These are phyloP conservation scores for Brienomyrus longianalis DNA, from an alignment of 2,113 vertebrate species.

Conservation along the genomic window DNA sequence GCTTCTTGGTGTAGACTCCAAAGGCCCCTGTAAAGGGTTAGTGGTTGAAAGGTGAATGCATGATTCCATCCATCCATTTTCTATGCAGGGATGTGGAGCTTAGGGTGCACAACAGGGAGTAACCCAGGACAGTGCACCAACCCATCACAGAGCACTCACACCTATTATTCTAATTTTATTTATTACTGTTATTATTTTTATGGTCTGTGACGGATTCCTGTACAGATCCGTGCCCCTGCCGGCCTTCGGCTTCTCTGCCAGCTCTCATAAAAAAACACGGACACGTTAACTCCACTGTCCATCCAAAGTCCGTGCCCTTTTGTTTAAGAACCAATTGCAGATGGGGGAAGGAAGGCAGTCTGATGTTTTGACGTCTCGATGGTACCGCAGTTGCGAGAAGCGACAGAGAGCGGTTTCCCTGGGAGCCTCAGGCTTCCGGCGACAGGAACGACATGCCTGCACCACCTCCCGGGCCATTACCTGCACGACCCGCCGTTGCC, in stretches of 20 bases:
- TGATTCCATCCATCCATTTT: not conserved
- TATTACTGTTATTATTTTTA: not conserved
- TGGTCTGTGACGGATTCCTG: not conserved
- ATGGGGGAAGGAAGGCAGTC: not conserved
- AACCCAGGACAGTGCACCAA: not conserved
- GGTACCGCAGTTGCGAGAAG: not conserved
- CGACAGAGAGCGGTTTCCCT: not conserved
- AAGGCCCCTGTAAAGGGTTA: not conserved
- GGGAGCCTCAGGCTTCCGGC: not conserved
- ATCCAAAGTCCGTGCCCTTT: not conserved
- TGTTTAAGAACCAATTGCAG: not conserved
- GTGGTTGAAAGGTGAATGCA: not conserved
- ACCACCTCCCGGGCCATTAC: not conserved
- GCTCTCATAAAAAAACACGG: not conserved
- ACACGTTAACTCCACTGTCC: not conserved
- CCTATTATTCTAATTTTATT: not conserved
- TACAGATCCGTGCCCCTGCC: not conserved
- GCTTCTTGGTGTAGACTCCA: not conserved
- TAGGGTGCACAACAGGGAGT: not conserved
- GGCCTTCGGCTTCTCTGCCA: not conserved
- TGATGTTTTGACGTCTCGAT: not conserved
- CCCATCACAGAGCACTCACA: not conserved
- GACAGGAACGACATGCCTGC: not conserved
- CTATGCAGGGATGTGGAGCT: not conserved
- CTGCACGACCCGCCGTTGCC: not conserved